These are phyloP conservation scores for Echiichthys vipera DNA, from an alignment of 2,797 vertebrate genomes.

Conservation along the genomic window DNA sequence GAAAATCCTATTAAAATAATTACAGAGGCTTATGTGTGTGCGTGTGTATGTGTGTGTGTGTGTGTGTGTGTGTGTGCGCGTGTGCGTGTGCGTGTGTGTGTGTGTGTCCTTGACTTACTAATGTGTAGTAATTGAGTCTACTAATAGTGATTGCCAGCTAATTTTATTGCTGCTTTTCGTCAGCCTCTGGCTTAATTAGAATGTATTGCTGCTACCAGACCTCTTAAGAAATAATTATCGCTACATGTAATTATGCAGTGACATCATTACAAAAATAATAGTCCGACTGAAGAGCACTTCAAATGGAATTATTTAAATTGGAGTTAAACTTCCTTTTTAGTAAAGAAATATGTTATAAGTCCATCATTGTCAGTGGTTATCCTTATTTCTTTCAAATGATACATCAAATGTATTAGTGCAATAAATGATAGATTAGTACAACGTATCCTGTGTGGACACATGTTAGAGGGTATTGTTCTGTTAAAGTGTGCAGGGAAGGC, in stretches of 20 bases:
- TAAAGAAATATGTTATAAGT: background rate
- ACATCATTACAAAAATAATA: slow-evolving; percentile 39
- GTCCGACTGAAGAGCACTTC: slow-evolving; percentile 1
- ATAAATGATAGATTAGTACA: background rate
- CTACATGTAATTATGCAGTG: slow-evolving; percentile 59
- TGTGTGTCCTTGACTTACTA: slow-evolving; percentile 82
- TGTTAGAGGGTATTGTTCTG: background rate
- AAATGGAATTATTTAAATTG: background rate
- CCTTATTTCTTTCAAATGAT: background rate
- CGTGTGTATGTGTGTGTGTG: slow-evolving; percentile 41
- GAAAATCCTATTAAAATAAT: slow-evolving; percentile 84
- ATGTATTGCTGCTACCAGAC: slow-evolving; percentile 87
- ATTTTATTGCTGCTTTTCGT: slow-evolving; percentile 97
- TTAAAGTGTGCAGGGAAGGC: background rate
- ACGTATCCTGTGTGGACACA: background rate
- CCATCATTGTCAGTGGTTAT: background rate
- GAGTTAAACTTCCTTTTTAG: background rate
- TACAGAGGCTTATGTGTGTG: slow-evolving; percentile 68
- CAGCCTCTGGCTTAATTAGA: slow-evolving; percentile 94
- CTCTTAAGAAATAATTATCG: slow-evolving; percentile 73
- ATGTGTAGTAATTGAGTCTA: slow-evolving; percentile 96
- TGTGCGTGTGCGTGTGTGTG: slow-evolving; percentile 45
- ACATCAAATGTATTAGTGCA: background rate
- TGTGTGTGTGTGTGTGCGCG: slow-evolving; percentile 44
- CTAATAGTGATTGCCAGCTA: slow-evolving; percentile 99